Evolutionary conservation across 2,113 vertebrate species (phyloP).

Genomic region (Eubucco bourcierii): DNA sequence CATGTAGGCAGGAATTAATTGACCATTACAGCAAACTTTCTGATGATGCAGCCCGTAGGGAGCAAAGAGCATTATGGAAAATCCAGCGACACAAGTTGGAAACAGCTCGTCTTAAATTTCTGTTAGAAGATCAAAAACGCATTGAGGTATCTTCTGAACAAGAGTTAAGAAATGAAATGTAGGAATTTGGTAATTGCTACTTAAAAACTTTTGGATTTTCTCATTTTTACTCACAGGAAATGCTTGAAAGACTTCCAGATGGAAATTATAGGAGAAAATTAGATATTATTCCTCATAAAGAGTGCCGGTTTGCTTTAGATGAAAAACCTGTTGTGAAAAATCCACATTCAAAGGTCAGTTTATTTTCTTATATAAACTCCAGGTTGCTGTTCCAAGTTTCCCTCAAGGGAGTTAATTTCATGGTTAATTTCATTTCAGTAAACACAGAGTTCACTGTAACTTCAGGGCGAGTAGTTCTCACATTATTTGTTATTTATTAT

Average conservation of each 20-base stretch:
- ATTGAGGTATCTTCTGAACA: constrained; percentile 74
- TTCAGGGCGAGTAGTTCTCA: neutral
- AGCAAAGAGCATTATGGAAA: constrained; percentile 89
- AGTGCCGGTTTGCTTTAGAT: constrained; percentile 2
- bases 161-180: neutral
- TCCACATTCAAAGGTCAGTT: constrained; percentile 43
- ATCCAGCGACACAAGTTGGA: constrained; percentile 86
- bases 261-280: constrained; percentile 64
- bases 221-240: constrained; percentile 44
- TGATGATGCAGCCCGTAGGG: constrained; percentile 88
- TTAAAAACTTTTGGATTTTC: neutral
- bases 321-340: neutral
- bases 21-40: constrained; percentile 90
- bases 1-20: constrained; percentile 88
- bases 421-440: neutral
- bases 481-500: neutral
- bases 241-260: constrained; percentile 79
- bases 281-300: constrained; percentile 37
- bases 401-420: neutral
- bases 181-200: neutral
- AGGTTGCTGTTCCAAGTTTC: neutral
- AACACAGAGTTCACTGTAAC: neutral
- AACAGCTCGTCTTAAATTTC: constrained; percentile 79
- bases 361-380: neutral
- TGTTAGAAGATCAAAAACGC: constrained; percentile 76